A percentile compares a stretch with the other conserved stretches of the same genome.
Conservation (phyloP, 2,888 invertebrate species). For the Eustalomyia histrio region DNA sequence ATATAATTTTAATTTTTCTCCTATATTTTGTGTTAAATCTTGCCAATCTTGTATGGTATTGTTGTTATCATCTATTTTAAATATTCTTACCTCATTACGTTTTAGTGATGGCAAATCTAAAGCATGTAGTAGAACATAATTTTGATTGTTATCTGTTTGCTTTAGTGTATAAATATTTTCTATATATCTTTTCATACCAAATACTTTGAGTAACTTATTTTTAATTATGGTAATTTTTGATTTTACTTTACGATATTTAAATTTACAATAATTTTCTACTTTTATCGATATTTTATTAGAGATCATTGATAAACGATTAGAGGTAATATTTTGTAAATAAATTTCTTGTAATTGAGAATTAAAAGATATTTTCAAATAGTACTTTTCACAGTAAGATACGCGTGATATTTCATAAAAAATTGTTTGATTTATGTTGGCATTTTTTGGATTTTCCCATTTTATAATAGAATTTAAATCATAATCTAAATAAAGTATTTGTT, state of each 20-base stretch:
- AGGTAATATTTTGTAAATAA: slow-evolving; percentile 67
- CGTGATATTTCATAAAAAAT: slow-evolving; percentile 60
- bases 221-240: slow-evolving; percentile 71
- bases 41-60: slow-evolving; percentile 73
- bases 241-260: slow-evolving; percentile 65
- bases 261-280: slow-evolving; percentile 71
- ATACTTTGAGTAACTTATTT: slow-evolving; percentile 64
- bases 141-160: slow-evolving; percentile 18
- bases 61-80: slow-evolving; percentile 68
- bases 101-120: slow-evolving; percentile 64
- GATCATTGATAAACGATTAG: slow-evolving; percentile 57
- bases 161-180: slow-evolving; percentile 64
- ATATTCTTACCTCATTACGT: slow-evolving; percentile 73
- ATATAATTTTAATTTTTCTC: slow-evolving; percentile 69
- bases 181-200: slow-evolving; percentile 72
- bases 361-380: slow-evolving; percentile 68
- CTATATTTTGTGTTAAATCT: slow-evolving; percentile 70
- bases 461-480: slow-evolving; percentile 64
- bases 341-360: slow-evolving; percentile 59
- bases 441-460: slow-evolving; percentile 66
- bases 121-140: slow-evolving; percentile 71
- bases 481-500: slow-evolving; percentile 72
- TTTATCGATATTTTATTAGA: slow-evolving; percentile 66
- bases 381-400: slow-evolving; percentile 66
- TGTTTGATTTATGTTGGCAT: slow-evolving; percentile 57